Evolutionary conservation across 2,113 vertebrate genomes (phyloP), one percentile per base, ranked within the genome.

Genomic region (Zosterops pallidus): DNA sequence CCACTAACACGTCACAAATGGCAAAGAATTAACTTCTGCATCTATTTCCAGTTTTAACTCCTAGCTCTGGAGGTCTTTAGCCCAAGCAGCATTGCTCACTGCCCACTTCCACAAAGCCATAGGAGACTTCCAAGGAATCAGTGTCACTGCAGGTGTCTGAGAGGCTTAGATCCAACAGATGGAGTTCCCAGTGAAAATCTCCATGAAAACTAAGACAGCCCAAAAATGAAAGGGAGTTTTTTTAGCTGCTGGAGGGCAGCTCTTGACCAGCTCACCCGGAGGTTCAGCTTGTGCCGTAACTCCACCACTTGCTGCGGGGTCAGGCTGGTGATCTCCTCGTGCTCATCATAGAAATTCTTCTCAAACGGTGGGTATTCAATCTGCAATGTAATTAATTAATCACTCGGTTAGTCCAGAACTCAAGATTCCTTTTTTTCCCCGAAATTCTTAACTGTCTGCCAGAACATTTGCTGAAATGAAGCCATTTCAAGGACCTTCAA

Each of bases 291-390:
- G 31, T 99, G 98, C 56, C 99, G 98, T 12, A 99, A 92, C 91
- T 99, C 99, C 70, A 99, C 96, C 94, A 99, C 98, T 72, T 99
- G 98, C 89, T 97, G 97, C 1, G 98, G 98, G 28, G 98, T 99
- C 89, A 99, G 98, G 95, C 91, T 98, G 90, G 97, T 98, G 94
- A 99, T 99, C 96, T 99, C 99, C 95, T 99, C 99, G 0, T 99
- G 99, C 78, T 99, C 99, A 44, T 99, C 98, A 76, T 99, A 99
- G 98, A 99, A 99, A 96, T 99, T 99, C 90, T 99, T 99, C 98
- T 99, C 99, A 98, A 99, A 99, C 0, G 99, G 99, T 33, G 98
- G 97, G 83, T 99, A 99, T 89, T 99, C 99, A 79, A 99, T 99
- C 99, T 99, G 96, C 81, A 96, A 89, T 64, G 67, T 33, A 97